Evolutionary conservation across 2,888 invertebrate species (phyloP), one percentile per base, ranked within the genome.

Genomic region (Drosophila longiperda): DNA sequence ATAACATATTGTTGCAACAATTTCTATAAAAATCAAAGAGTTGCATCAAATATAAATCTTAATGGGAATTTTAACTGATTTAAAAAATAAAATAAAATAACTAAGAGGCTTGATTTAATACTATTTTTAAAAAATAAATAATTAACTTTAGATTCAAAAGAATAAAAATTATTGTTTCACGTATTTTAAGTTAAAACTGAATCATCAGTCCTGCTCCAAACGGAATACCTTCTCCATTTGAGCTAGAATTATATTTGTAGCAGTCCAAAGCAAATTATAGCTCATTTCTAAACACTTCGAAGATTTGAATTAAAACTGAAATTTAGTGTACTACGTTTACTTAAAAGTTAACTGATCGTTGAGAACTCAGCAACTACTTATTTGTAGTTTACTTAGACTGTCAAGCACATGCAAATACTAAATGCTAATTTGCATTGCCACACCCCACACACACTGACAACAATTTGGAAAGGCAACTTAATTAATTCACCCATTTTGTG

Each of bases 401-500:
- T 63, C 73, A 67, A 33, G n/a, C 40, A 38, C 62, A 78, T 32
- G 40, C 58, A 40, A 52, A 48, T 57, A 60, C 42, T 34, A 58
- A 74, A 74, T 80, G 83, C 58, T 80, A 80, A 83, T 70, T 52
- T 42, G 55, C 38, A 29, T 29, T 29, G 29, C 29, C 26, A 29
- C 29, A 29, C 29, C 29, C 29, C 29, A 29, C 29, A 29, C 26
- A 26, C 29, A n/a, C 34, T 45, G 12, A 29, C 15, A 17, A 40
- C 33, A 26, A 26, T 36, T 32, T 29, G 29, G 5, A 17, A 33
- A 50, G 64, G 38, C 67, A 76, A 74, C 73, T 77, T 78, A 77
- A 80, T 80, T 87, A 80, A 82, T 75, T 60, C 78, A 55, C 54
- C 67, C 71, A 72, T 65, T 77, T 78, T 71, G 75, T 68, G 66